A percentile compares a stretch with the other conserved stretches of the same genome.
These are phyloP conservation scores for Mormyrops attenuatus DNA, from an alignment of 2,797 vertebrate species.

Conservation along the genomic window DNA sequence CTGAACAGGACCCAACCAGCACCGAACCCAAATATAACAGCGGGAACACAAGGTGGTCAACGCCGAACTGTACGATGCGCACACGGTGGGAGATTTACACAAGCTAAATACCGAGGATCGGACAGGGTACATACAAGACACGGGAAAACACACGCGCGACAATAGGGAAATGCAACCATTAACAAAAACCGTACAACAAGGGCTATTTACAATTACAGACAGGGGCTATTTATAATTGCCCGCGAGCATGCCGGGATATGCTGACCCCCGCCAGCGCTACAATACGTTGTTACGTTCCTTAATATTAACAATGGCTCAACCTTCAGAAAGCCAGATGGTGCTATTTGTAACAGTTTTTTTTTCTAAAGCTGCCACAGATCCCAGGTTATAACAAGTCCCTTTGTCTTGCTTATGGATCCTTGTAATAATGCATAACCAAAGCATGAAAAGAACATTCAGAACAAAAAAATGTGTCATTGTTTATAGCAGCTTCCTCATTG, in stretches of 20 bases:
- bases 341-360: neutral
- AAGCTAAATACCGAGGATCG: too few species aligned
- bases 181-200: too few species aligned
- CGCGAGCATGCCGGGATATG: too few species aligned
- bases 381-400: neutral
- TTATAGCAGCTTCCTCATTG: neutral
- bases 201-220: too few species aligned
- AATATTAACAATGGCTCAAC: neutral
- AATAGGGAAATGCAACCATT: too few species aligned
- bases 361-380: neutral
- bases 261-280: neutral
- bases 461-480: neutral
- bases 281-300: neutral
- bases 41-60: neutral
- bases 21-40: neutral
- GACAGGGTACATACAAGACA: neutral
- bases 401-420: neutral
- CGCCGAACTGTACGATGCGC: neutral
- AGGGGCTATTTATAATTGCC: too few species aligned
- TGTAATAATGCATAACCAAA: neutral
- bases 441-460: neutral
- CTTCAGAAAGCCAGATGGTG: neutral
- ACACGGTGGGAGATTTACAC: neutral
- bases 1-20: neutral
- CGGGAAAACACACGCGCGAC: neutral